Conservation (phyloP, 2,113 vertebrate genomes). For the Thymallus thymallus region DNA sequence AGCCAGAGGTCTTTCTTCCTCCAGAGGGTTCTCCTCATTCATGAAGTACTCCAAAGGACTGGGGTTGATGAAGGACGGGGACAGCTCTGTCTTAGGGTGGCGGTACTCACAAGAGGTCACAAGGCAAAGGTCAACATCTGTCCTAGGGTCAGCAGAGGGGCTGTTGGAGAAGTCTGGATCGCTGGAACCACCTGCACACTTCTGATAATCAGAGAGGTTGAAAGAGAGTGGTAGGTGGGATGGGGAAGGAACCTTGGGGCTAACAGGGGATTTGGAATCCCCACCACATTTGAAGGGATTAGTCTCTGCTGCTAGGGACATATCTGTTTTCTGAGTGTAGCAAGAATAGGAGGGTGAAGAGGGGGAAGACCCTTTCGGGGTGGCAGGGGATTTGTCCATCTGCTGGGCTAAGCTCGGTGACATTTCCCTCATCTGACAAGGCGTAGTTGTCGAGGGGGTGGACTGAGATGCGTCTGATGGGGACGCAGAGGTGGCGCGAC, state of each 20-base stretch:
- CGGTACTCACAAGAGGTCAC: slow-evolving; percentile 93
- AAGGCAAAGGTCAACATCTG: slow-evolving; percentile 91
- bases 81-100: slow-evolving; percentile 94
- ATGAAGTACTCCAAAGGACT: slow-evolving; percentile 93
- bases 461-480: slow-evolving; percentile 92
- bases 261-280: slow-evolving; percentile 67
- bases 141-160: slow-evolving; percentile 74
- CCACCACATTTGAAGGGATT: slow-evolving; percentile 73
- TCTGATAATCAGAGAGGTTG: slow-evolving; percentile 38
- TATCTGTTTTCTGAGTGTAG: slow-evolving; percentile 35
- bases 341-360: slow-evolving; percentile 41
- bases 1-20: slow-evolving; percentile 81
- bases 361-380: slow-evolving; percentile 78
- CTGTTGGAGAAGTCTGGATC: slow-evolving; percentile 68
- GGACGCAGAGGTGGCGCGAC: slow-evolving; percentile 81
- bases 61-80: slow-evolving; percentile 96
- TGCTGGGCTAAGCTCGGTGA: slow-evolving; percentile 43
- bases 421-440: slow-evolving; percentile 80
- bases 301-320: slow-evolving; percentile 59
- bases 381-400: slow-evolving; percentile 61
- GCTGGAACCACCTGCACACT: slow-evolving; percentile 54
- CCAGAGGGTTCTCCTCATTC: slow-evolving; percentile 78
- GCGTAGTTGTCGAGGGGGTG: slow-evolving; percentile 89
- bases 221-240: slow-evolving; percentile 53
- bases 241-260: slow-evolving; percentile 57